Conservation (phyloP, 1,140 invertebrate genomes). For the Macrosteles quadrilineatus region DNA sequence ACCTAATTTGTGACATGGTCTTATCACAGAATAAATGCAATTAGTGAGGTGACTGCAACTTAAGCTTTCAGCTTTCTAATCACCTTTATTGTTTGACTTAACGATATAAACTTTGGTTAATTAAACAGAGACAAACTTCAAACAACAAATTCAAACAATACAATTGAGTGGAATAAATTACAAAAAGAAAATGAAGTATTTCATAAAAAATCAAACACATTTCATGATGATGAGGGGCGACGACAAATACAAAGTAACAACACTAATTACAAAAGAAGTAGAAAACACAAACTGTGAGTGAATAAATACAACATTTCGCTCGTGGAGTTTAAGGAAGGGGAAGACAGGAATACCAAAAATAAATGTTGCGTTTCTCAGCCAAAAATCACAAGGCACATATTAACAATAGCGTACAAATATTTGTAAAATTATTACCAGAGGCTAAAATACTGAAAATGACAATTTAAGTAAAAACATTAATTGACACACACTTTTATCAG, state of each 20-base stretch:
- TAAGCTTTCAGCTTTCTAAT: constrained; percentile 11
- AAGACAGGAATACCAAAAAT: constrained; percentile 5
- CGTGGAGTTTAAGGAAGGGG: not conserved
- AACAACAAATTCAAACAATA: constrained; percentile 19
- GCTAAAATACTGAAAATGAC: no score
- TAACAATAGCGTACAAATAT: not conserved
- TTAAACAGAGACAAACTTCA: constrained; percentile 18
- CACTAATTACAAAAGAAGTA: not conserved
- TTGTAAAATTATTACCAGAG: no score
- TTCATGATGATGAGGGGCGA: no score
- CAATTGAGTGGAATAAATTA: not conserved
- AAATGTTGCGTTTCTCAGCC: constrained; percentile 1
- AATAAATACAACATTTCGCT: constrained; percentile 8
- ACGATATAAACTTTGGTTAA: constrained; percentile 31
- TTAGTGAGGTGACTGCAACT: not conserved
- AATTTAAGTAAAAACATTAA: no score
- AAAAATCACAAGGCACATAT: not conserved
- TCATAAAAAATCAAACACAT: no score
- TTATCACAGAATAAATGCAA: constrained; percentile 12
- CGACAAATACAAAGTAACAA: not conserved
- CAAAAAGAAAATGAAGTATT: not conserved
- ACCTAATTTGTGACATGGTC: constrained; percentile 3
- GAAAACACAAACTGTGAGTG: not conserved
- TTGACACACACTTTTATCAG: no score
- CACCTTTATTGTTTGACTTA: no score